phyloP scores from a whole-genome alignment of 2,888 invertebrate species.

The Notodonta dromedarius region DNA sequence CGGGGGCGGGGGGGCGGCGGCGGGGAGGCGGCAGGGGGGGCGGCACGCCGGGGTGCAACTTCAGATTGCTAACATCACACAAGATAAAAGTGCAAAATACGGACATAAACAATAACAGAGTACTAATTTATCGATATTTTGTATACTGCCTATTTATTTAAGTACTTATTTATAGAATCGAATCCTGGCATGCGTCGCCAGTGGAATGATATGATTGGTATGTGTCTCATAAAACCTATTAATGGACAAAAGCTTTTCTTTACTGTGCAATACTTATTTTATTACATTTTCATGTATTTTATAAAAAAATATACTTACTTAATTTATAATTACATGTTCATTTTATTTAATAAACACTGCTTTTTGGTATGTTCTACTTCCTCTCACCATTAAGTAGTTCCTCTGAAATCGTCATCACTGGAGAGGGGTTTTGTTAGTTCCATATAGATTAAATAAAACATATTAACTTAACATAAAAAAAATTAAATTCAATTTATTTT shows the following conservation, averaged over 20 bases:
- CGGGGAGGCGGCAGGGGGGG: background rate
- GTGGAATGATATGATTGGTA: too few relatives aligned
- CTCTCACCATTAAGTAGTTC: too few relatives aligned
- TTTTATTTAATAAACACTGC: constrained; percentile 8
- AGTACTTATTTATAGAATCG: too few relatives aligned
- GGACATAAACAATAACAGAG: background rate
- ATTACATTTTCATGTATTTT: constrained; percentile 4
- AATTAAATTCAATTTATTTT: background rate
- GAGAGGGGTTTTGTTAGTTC: too few relatives aligned
- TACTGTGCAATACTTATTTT: background rate
- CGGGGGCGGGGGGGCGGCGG: background rate
- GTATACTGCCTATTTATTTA: too few relatives aligned
- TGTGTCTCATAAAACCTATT: background rate
- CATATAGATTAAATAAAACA: background rate
- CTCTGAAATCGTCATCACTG: too few relatives aligned
- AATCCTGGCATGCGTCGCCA: too few relatives aligned
- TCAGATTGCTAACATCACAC: background rate
- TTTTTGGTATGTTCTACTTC: background rate
- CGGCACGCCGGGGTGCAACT: background rate
- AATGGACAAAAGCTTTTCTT: background rate
- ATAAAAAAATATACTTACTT: constrained; percentile 4
- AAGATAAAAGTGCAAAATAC: background rate
- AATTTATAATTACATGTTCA: constrained; percentile 16
- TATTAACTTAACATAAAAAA: background rate
- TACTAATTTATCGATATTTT: too few relatives aligned